Conservation (phyloP, 2,888 invertebrate genomes). For the Lordiphosa andalusiaca region DNA sequence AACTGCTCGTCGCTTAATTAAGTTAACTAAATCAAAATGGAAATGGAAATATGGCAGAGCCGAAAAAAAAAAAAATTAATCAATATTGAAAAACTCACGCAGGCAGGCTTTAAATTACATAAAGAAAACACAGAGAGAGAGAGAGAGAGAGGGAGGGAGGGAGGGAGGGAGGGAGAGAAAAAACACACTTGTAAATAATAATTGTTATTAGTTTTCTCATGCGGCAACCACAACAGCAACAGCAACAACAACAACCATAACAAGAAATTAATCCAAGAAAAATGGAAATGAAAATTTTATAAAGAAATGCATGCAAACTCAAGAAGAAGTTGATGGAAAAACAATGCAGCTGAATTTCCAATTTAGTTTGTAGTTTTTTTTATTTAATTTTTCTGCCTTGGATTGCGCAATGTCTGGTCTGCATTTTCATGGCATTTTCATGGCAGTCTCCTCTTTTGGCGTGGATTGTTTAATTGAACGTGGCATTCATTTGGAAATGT, state of each 20-base stretch:
- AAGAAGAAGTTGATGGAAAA: conserved; percentile 37
- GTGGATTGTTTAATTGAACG: conserved; percentile 33
- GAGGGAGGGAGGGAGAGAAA: conserved; percentile 16
- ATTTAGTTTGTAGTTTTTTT: conserved; percentile 5
- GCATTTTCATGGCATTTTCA: conserved; percentile 17
- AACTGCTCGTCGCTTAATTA: conserved; percentile 41
- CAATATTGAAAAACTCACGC: conserved; percentile 30
- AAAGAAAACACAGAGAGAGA: conserved; percentile 26
- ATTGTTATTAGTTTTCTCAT: conserved; percentile 60
- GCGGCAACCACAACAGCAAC: conserved; percentile 44
- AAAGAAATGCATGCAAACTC: conserved; percentile 45
- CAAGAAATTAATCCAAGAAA: conserved; percentile 25
- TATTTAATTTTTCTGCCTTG: conserved; percentile 8
- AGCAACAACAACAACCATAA: conserved; percentile 28
- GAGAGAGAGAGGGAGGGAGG: conserved; percentile 16
- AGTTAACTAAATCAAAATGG: conserved; percentile 31
- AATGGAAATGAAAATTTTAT: conserved; percentile 22
- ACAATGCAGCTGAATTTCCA: conserved; percentile 22
- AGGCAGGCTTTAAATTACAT: conserved; percentile 43
- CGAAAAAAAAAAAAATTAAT: conserved; percentile 16
- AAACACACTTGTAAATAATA: conserved; percentile 45
- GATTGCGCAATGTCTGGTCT: conserved; percentile 51
- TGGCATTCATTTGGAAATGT: conserved; percentile 37
- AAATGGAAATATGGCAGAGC: conserved; percentile 15
- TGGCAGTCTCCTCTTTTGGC: conserved; percentile 1